Base-by-base conservation (phyloP, 2,113 vertebrate genomes). In the Pseudopipra pipra region DNA sequence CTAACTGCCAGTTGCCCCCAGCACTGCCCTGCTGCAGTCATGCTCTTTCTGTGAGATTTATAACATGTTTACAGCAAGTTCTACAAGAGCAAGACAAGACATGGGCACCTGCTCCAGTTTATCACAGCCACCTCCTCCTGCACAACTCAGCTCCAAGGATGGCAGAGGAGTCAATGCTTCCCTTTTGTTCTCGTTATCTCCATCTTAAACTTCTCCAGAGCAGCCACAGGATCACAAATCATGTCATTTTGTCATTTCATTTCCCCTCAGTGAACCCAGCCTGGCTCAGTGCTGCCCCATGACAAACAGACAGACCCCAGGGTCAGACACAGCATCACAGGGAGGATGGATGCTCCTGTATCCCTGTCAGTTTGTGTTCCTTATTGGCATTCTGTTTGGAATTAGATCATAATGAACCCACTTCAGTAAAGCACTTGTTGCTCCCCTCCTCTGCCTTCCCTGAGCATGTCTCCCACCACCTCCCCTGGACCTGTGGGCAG, bases 41-140 rank as follows among this genome's bases (percentile, higher is more conserved):
- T 10, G 35, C 56, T 84, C 52, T 8, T 22, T 11, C 80, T 61
- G 33, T 2, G 27, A 24, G 17, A 3, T 46, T 44, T 62, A 3
- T 4, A 44, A 6, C 2, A 2, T 4, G 0, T 35, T 46, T 3
- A 4, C 67, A 86, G 71, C 4, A 8, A 8, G 56, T 5, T 44
- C 62, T 25, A 22, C 39, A 12, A 0, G 49, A 55, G 54, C 63
- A 6, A 6, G 71, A 19, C 19, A 0, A 19, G 44, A 54, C 2
- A 1, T 2, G 28, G 14, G 22, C 20, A 18, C 43, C 31, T 58
- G 0, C 37, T 2, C 16, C 41, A 13, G 39, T 3, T 30, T 4
- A 27, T 5, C 61, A 3, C 54, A 22, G 67, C 49, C 72, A 4
- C 13, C 79, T 47, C 47, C 65, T 21, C 47, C 16, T 21, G 1